Conservation (phyloP, 2,888 invertebrate species). For the Euclidia mi region DNA sequence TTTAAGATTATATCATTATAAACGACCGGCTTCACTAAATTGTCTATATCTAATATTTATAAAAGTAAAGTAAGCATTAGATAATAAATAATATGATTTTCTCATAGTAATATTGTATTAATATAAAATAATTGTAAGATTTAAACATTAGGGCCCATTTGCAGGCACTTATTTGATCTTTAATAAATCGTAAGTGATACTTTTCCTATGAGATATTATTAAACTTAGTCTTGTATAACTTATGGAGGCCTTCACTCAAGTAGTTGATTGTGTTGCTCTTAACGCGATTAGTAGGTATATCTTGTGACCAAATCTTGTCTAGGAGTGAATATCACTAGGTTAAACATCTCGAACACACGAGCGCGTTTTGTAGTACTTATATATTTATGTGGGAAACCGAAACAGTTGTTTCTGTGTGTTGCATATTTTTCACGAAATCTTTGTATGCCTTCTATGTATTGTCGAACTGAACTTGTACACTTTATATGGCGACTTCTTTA, state of each 20-base stretch:
- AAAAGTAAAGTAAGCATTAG: too few relatives aligned
- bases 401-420: conserved; percentile 32
- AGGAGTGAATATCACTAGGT: conserved; percentile 77
- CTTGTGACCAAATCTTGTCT: conserved; percentile 84
- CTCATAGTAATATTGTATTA: conserved; percentile 11
- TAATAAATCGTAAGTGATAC: conserved; percentile 70
- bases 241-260: conserved; percentile 85
- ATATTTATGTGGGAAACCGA: conserved; percentile 43
- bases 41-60: too few relatives aligned
- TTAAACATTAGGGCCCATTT: conserved; percentile 39
- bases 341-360: conserved; percentile 64
- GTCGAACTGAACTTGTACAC: background rate
- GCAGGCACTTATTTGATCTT: conserved; percentile 51
- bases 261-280: conserved; percentile 67
- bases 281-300: conserved; percentile 57
- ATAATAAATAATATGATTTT: too few relatives aligned
- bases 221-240: conserved; percentile 68
- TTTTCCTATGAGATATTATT: conserved; percentile 75
- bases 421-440: conserved; percentile 41
- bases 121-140: conserved; percentile 40
- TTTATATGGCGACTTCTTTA: conserved; percentile 13
- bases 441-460: conserved; percentile 24
- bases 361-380: conserved; percentile 65
- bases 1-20: too few relatives aligned
- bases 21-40: too few relatives aligned